Conservation (phyloP, 2,888 invertebrate species). For the Aquatica leii region DNA sequence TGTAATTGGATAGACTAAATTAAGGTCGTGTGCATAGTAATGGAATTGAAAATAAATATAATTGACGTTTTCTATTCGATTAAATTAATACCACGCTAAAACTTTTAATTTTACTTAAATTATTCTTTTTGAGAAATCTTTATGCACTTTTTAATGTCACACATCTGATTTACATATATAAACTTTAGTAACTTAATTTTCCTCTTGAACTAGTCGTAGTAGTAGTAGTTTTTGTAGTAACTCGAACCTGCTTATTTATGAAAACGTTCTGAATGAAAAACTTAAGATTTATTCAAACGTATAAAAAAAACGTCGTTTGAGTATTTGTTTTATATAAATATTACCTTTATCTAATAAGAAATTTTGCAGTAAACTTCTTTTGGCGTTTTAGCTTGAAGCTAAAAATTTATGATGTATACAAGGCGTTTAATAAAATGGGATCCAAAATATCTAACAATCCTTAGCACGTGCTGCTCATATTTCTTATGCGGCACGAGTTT, state of each 20-base stretch:
- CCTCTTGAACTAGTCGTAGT: too few relatives aligned
- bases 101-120: slow-evolving; percentile 3
- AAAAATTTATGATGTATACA: slow-evolving; percentile 14
- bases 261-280: too few relatives aligned
- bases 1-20: slow-evolving; percentile 8
- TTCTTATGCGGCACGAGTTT: slow-evolving; percentile 28
- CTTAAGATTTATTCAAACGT: too few relatives aligned
- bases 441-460: slow-evolving; percentile 14
- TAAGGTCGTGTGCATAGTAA: slow-evolving; percentile 14
- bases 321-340: too few relatives aligned
- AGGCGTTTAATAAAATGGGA: slow-evolving; percentile 14
- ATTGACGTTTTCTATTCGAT: slow-evolving; percentile 8
- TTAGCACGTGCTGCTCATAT: slow-evolving; percentile 35
- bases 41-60: slow-evolving; percentile 9
- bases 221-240: too few relatives aligned
- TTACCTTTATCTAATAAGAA: background rate
- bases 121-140: too few relatives aligned
- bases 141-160: too few relatives aligned
- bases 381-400: slow-evolving; percentile 3
- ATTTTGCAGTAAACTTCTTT: background rate
- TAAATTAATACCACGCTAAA: slow-evolving; percentile 9
- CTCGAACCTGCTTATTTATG: too few relatives aligned
- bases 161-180: too few relatives aligned
- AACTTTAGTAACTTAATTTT: too few relatives aligned
- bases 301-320: too few relatives aligned